Percentiles rank a stretch among this genome's conserved stretches.
phyloP scores from a whole-genome alignment of 2,888 invertebrate species.

The Microplitis deprimator region DNA sequence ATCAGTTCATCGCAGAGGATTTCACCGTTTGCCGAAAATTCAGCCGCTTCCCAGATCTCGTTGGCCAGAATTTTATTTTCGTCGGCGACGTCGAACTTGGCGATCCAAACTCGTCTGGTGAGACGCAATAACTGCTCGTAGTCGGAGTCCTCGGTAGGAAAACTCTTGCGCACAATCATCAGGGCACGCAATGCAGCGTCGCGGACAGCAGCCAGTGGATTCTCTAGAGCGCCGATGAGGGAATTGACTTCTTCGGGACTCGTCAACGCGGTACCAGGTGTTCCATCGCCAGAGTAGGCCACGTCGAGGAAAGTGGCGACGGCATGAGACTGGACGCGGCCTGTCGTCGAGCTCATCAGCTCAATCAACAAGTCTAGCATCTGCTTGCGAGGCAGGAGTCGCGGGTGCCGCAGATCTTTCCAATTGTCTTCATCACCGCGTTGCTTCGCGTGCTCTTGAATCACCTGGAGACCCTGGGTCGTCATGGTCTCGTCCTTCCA shows the following conservation, averaged over 20 bases:
- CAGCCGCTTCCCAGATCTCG: constrained; percentile 76
- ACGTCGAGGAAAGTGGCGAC: constrained; percentile 86
- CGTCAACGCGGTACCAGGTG: constrained; percentile 76
- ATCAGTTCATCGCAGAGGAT: constrained; percentile 76
- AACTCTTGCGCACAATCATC: constrained; percentile 75
- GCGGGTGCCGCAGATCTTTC: constrained; percentile 79
- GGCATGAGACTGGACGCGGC: constrained; percentile 84
- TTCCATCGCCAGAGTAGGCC: constrained; percentile 82
- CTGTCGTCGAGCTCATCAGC: constrained; percentile 80
- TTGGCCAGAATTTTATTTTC: constrained; percentile 80
- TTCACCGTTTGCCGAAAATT: constrained; percentile 73
- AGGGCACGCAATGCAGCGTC: constrained; percentile 87
- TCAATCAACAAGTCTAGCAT: constrained; percentile 86
- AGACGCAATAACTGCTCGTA: constrained; percentile 76
- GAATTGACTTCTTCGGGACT: constrained; percentile 82
- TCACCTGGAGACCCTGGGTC: constrained; percentile 77
- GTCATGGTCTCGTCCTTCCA: constrained; percentile 75
- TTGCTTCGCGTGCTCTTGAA: constrained; percentile 82
- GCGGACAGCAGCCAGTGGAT: constrained; percentile 79
- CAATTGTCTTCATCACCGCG: constrained; percentile 71
- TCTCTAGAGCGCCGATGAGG: constrained; percentile 82
- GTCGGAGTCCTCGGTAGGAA: constrained; percentile 77
- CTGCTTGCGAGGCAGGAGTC: constrained; percentile 84
- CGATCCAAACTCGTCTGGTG: constrained; percentile 85
- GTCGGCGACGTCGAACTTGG: constrained; percentile 84